Evolutionary conservation across 1,140 invertebrate genomes (phyloP).

Genomic region (Papilio glaucus): DNA sequence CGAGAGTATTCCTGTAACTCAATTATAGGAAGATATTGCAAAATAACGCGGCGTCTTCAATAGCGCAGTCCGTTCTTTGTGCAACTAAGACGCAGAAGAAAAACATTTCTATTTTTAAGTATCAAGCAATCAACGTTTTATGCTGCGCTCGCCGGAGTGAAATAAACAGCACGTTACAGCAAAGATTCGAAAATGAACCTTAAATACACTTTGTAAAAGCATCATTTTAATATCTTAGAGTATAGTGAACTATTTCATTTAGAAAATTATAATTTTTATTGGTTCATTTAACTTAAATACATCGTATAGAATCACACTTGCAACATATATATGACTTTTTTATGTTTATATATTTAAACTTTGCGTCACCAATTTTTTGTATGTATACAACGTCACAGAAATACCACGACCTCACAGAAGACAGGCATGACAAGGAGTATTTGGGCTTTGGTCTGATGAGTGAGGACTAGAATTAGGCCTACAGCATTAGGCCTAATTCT

Average conservation of each 20-base stretch:
- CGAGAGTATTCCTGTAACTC: background rate
- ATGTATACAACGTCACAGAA: no score
- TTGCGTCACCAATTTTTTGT: no score
- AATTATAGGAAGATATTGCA: background rate
- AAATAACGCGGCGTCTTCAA: slow-evolving; percentile 1
- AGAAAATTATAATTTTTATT: background rate
- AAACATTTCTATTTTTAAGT: slow-evolving; percentile 9
- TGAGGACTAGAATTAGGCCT: no score
- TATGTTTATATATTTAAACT: no score
- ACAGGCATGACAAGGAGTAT: no score
- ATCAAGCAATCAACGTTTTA: background rate
- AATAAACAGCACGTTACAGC: background rate
- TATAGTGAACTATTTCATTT: background rate
- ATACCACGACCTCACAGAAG: no score
- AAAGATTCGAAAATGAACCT: slow-evolving; percentile 1
- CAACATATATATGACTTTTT: no score
- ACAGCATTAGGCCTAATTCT: no score
- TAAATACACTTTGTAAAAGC: background rate
- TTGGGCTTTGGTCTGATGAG: no score
- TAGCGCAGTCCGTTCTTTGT: background rate
- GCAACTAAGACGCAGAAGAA: background rate
- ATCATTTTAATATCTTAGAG: background rate
- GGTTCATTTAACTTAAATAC: background rate
- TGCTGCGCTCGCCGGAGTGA: background rate
- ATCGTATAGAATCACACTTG: no score